Conservation (phyloP, 2,797 vertebrate species). For the Aplochiton taeniatus region DNA sequence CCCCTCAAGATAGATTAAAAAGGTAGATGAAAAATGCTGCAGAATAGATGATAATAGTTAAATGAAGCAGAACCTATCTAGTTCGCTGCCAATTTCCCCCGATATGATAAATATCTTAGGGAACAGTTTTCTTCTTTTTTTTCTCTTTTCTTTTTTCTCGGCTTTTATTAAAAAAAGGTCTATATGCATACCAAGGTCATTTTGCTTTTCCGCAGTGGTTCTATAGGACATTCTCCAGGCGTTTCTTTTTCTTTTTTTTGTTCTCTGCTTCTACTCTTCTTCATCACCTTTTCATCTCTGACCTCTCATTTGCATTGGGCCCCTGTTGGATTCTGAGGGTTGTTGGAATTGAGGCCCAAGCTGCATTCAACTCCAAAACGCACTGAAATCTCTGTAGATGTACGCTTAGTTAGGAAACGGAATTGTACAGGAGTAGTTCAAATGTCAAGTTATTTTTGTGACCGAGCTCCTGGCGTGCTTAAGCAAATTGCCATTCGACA, state of each 20-base stretch:
- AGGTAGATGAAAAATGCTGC: slow-evolving; percentile 31
- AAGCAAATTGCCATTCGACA: too few relatives aligned
- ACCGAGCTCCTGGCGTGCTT: slow-evolving; percentile 14
- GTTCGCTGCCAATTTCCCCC: slow-evolving; percentile 34
- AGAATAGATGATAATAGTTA: slow-evolving; percentile 44
- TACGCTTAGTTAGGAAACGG: too few relatives aligned
- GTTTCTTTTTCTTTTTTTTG: slow-evolving; percentile 12
- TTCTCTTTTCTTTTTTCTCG: neutral
- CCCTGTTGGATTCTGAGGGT: slow-evolving; percentile 4
- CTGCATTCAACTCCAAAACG: slow-evolving; percentile 29
- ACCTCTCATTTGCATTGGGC: slow-evolving; percentile 30
- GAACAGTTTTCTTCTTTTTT: slow-evolving; percentile 23
- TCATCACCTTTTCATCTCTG: slow-evolving; percentile 5
- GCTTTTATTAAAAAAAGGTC: slow-evolving; percentile 34
- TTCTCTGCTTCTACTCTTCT: slow-evolving; percentile 5
- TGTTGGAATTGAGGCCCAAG: slow-evolving; percentile 27
- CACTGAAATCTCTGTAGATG: slow-evolving; percentile 2
- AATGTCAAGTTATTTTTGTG: slow-evolving; percentile 52
- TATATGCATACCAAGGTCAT: slow-evolving; percentile 66
- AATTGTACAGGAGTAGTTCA: slow-evolving; percentile 31
- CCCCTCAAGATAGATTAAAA: slow-evolving; percentile 12
- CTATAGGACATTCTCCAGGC: slow-evolving; percentile 21
- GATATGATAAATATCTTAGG: slow-evolving; percentile 53
- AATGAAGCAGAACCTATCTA: slow-evolving; percentile 42
- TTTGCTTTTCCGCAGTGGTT: slow-evolving; percentile 39